Conservation (phyloP, 2,113 vertebrate species). For the Melanerpes formicivorus region DNA sequence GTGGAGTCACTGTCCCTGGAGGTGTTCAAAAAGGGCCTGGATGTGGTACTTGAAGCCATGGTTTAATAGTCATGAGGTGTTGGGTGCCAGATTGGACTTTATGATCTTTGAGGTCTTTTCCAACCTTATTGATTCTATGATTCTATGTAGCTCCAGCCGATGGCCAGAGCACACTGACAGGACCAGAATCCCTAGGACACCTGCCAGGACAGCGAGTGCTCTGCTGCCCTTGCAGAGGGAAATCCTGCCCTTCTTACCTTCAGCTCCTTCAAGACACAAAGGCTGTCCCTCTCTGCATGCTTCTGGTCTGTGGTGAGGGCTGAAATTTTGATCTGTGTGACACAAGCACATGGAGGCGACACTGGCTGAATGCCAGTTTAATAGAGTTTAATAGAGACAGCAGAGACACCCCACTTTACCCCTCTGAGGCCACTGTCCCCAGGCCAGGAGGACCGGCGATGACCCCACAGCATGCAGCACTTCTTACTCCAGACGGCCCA, state of each 20-base stretch:
- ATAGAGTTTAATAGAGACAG: background rate
- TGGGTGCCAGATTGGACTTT: too few species aligned
- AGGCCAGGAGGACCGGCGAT: background rate
- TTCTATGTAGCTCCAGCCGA: background rate
- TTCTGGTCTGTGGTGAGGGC: background rate
- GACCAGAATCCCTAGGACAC: background rate
- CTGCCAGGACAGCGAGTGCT: background rate
- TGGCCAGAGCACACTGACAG: background rate
- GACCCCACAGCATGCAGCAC: background rate
- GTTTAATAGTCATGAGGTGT: too few species aligned
- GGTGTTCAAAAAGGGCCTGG: too few species aligned
- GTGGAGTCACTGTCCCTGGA: too few species aligned
- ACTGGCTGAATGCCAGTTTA: background rate
- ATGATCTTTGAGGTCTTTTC: too few species aligned
- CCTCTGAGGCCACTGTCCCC: background rate
- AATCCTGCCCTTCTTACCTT: background rate
- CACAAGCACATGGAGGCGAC: background rate
- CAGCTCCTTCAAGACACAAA: background rate
- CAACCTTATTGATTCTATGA: too few species aligned
- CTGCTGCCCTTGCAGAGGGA: background rate
- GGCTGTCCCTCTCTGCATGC: rapidly evolving
- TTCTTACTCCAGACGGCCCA: background rate
- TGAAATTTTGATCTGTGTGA: constrained; percentile 49
- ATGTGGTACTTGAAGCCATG: too few species aligned
- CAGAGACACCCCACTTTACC: background rate